Conservation (phyloP, 1,140 invertebrate genomes). For the Bombus turneri region DNA sequence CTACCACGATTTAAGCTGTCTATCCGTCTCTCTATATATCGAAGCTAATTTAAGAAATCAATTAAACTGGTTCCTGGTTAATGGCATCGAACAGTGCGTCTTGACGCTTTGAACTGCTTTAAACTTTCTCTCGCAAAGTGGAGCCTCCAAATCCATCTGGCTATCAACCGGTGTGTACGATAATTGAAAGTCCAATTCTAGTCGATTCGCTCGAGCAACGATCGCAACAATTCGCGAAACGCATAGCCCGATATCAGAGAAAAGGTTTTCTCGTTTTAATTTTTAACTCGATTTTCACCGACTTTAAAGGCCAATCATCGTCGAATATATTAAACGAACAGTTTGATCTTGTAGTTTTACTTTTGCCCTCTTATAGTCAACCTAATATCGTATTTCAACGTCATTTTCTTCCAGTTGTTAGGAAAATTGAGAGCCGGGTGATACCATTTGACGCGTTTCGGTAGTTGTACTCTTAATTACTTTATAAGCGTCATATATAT, state of each 20-base stretch:
- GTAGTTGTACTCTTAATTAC: no score
- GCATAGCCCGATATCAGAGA: not conserved
- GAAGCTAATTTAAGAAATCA: constrained; percentile 63
- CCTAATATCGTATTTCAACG: no score
- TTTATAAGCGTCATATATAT: no score
- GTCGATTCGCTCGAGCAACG: not conserved
- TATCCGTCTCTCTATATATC: not conserved
- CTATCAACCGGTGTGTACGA: not conserved
- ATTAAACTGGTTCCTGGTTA: constrained; percentile 59
- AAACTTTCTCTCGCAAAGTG: not conserved
- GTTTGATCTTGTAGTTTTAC: no score
- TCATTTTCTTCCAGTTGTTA: no score
- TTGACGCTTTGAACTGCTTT: not conserved
- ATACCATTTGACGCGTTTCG: no score
- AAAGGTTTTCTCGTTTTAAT: not conserved
- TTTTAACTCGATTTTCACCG: not conserved
- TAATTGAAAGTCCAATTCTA: constrained; percentile 14
- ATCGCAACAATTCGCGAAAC: not conserved
- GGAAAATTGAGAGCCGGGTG: no score
- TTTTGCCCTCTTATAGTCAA: no score
- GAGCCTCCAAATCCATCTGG: not conserved
- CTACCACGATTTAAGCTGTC: constrained; percentile 30
- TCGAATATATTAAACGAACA: not conserved
- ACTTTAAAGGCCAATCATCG: not conserved
- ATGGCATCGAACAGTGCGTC: constrained; percentile 25